Conservation (phyloP, 1,140 invertebrate genomes). For the Subanguina moxae region DNA sequence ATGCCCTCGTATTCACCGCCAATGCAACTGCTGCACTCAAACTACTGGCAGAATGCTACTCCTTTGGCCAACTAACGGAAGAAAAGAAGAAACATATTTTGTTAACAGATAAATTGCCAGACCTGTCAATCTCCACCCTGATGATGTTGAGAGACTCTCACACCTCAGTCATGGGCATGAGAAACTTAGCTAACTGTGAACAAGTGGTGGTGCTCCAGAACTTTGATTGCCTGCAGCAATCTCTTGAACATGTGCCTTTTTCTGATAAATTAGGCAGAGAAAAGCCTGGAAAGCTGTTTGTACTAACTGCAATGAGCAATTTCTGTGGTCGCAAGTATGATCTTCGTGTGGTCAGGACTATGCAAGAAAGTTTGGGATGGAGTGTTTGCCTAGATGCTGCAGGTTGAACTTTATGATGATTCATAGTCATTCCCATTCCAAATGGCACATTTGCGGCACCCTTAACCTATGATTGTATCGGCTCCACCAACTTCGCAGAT, state of each 20-base stretch:
- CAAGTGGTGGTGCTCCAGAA: slow-evolving; percentile 18
- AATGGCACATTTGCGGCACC: slow-evolving; percentile 19
- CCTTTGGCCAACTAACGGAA: slow-evolving; percentile 59
- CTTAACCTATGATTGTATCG: background rate
- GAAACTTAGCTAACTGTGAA: slow-evolving; percentile 64
- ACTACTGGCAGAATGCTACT: slow-evolving; percentile 76
- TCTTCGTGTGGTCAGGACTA: background rate
- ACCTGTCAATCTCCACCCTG: slow-evolving; percentile 60
- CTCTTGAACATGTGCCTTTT: slow-evolving; percentile 28
- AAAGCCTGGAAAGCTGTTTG: slow-evolving; percentile 65
- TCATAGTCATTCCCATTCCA: slow-evolving; percentile 47
- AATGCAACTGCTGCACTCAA: slow-evolving; percentile 80
- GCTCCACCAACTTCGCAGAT: too few species aligned
- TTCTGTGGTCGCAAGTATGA: slow-evolving; percentile 87
- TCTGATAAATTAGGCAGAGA: slow-evolving; percentile 2
- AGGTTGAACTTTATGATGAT: slow-evolving; percentile 46
- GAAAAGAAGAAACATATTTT: slow-evolving; percentile 25
- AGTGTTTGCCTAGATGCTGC: slow-evolving; percentile 63
- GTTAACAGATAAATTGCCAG: slow-evolving; percentile 50
- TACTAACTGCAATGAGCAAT: slow-evolving; percentile 86
- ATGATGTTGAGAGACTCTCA: slow-evolving; percentile 83
- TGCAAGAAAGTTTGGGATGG: slow-evolving; percentile 26
- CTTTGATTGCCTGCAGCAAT: slow-evolving; percentile 43
- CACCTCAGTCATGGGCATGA: slow-evolving; percentile 86
- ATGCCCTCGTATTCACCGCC: slow-evolving; percentile 82